Conservation (phyloP, 2,797 vertebrate species). For the Podarcis lilfordi region DNA sequence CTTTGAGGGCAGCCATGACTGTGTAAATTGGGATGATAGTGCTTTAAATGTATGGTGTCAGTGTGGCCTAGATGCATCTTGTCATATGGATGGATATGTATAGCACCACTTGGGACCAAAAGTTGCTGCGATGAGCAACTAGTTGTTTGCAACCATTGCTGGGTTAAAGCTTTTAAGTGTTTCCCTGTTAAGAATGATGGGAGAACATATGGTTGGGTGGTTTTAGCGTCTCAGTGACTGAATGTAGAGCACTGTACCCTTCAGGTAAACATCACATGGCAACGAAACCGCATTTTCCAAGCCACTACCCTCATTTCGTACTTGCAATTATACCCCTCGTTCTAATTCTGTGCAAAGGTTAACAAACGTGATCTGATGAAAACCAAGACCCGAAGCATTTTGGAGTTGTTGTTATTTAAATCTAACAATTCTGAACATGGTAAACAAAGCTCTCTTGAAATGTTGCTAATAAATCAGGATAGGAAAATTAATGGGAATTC, state of each 20-base stretch:
- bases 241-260: slow-evolving; percentile 30
- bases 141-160: neutral
- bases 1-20: too few relatives aligned
- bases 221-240: slow-evolving; percentile 30
- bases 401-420: slow-evolving; percentile 4
- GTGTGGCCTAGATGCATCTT: neutral
- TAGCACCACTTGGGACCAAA: too few relatives aligned
- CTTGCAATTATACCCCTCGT: slow-evolving; percentile 20
- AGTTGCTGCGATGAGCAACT: neutral
- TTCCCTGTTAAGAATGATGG: slow-evolving; percentile 15
- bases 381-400: slow-evolving; percentile 36
- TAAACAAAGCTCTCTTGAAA: slow-evolving; percentile 44
- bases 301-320: slow-evolving; percentile 12
- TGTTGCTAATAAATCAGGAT: slow-evolving; percentile 33
- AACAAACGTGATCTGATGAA: slow-evolving; percentile 40
- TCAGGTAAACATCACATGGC: slow-evolving; percentile 40
- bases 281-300: slow-evolving; percentile 45
- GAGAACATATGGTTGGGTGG: slow-evolving; percentile 35
- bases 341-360: slow-evolving; percentile 12
- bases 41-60: too few relatives aligned
- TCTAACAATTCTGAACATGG: slow-evolving; percentile 41
- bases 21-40: too few relatives aligned
- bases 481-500: slow-evolving; percentile 25
- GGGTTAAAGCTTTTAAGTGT: slow-evolving; percentile 29
- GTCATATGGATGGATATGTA: neutral